Evolutionary conservation across 2,888 invertebrate genomes (phyloP), one percentile per base, ranked within the genome.

Genomic region (Ophion obscuratus): DNA sequence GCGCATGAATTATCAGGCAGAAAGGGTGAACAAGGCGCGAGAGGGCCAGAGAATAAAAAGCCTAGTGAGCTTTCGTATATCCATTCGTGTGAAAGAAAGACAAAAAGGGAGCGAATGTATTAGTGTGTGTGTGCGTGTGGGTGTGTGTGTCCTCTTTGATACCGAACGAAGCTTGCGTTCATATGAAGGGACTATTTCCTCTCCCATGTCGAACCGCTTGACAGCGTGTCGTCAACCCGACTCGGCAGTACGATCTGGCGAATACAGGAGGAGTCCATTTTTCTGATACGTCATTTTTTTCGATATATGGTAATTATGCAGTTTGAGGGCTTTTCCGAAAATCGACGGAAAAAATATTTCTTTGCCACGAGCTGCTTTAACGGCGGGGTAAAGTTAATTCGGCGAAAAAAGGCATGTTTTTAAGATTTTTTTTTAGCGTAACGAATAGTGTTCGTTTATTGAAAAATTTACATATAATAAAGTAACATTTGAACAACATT

Each of bases 121-220:
- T 0, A 11, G 14, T 14, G 47, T 31, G 44, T 53, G 27, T 64
- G 47, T 47, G 73, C 73, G 36, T 59, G 66, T 76, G 36, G 24
- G 27, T 31, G 14, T 47, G 66, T 78, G 53, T 59, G 66, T 76
- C 57, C 62, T 76, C 70, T 83, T 83, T 73, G 83, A 83, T 59
- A 17, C 66, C 57, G 47, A 59, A 27, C 47, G 61, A 78, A 70
- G 78, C 57, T 67, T 68, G n/a, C 73, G 40, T 67, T 83, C 83
- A 66, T 64, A 61, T 76, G 67, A 59, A 67, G 62, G 47, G 78
- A 73, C 73, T 78, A 10, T 71, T 57, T 59, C 57, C 64, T 62
- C 68, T 81, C 36, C 64, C 20, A 7, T 36, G 11, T 40, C 14
- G 61, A 61, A 61, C 24, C 17, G 61, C 62, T 62, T 47, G 47